Percentiles rank a stretch among this genome's conserved stretches.
Conservation (phyloP, 2,888 invertebrate genomes). For the Noctua janthina region DNA sequence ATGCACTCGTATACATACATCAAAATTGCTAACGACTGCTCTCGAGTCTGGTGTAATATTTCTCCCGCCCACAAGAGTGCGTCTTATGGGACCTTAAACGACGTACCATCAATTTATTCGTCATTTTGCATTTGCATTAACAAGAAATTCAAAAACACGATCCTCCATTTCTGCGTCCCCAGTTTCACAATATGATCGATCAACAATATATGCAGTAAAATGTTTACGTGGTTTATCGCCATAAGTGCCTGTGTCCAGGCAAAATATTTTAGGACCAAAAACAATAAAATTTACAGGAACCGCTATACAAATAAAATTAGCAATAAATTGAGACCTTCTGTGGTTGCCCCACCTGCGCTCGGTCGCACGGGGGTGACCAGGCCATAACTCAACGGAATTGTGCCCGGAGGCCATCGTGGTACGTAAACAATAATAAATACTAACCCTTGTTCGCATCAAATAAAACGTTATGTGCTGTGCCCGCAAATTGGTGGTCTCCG, state of each 20-base stretch:
- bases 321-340: constrained; percentile 86
- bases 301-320: constrained; percentile 84
- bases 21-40: constrained; percentile 55
- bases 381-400: constrained; percentile 86
- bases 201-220: constrained; percentile 49
- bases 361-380: constrained; percentile 80
- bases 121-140: constrained; percentile 43
- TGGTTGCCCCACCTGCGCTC: constrained; percentile 82
- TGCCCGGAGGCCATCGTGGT: constrained; percentile 81
- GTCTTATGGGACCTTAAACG: constrained; percentile 55
- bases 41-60: constrained; percentile 51
- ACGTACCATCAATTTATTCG: constrained; percentile 46
- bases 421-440: constrained; percentile 83
- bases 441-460: constrained; percentile 78
- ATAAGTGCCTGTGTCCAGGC: constrained; percentile 46
- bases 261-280: constrained; percentile 65
- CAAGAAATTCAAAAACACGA: constrained; percentile 25
- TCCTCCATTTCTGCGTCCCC: constrained; percentile 2
- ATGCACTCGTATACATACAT: constrained; percentile 35
- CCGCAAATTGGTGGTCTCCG: constrained; percentile 71
- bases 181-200: constrained; percentile 31
- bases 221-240: constrained; percentile 49
- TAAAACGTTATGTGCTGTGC: constrained; percentile 77
- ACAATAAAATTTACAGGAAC: constrained; percentile 78
- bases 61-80: constrained; percentile 54